Evolutionary conservation across 2,113 vertebrate species (phyloP).

Genomic region (Neogale vison): DNA sequence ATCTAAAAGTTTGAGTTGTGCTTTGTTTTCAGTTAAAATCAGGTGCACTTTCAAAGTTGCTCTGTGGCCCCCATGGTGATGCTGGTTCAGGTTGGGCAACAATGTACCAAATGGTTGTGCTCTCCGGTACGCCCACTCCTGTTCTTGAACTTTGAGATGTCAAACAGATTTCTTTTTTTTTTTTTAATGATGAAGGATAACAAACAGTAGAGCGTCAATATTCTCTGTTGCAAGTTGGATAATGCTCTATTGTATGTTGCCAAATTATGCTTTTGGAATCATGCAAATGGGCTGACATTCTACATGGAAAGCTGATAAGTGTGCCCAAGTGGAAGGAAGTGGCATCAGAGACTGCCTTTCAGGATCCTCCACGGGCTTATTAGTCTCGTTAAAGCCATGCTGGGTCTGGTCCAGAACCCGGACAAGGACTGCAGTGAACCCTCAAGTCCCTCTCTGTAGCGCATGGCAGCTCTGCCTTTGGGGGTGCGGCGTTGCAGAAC

Average conservation of each 20-base stretch:
- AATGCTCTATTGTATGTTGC: background rate
- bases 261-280: background rate
- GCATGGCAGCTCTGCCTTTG: background rate
- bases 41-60: background rate
- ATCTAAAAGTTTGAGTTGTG: background rate
- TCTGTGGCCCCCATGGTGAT: background rate
- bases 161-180: background rate
- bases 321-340: background rate
- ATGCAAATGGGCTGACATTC: background rate
- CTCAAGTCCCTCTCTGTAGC: background rate
- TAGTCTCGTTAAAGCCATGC: background rate
- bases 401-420: background rate
- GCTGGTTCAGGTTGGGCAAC: background rate
- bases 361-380: background rate
- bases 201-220: background rate
- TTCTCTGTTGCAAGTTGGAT: background rate
- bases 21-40: background rate
- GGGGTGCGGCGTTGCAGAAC: conserved; percentile 4
- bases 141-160: background rate
- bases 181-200: background rate
- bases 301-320: background rate
- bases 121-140: background rate
- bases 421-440: background rate
- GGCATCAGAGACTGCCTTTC: background rate
- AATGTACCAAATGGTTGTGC: background rate